A percentile compares a stretch with the other conserved stretches of the same genome.
Conservation (phyloP, 1,140 invertebrate species). For the Hylaeus anthracinus region DNA sequence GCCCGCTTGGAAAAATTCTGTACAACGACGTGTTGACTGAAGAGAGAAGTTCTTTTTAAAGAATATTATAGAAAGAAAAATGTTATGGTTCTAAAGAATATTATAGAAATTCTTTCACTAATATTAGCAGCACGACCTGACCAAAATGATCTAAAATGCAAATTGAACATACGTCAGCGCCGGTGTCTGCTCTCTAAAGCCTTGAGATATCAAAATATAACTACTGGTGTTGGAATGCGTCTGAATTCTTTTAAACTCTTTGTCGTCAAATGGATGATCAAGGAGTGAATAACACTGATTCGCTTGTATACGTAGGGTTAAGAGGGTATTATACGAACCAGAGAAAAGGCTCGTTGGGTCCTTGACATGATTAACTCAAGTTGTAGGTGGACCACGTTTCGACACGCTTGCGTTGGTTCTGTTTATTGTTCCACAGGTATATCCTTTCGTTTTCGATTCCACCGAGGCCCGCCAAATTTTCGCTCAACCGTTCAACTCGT, state of each 20-base stretch:
- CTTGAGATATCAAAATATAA: constrained; percentile 3
- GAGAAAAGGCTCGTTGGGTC: constrained; percentile 48
- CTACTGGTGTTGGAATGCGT: constrained; percentile 18
- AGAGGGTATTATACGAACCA: constrained; percentile 47
- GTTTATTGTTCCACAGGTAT: constrained; percentile 14
- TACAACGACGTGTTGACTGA: too few species aligned
- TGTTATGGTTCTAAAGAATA: too few species aligned
- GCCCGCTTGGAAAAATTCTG: too few species aligned
- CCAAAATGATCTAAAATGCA: not conserved
- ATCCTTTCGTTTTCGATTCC: constrained; percentile 40
- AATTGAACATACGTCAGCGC: not conserved
- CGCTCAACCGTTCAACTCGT: not conserved
- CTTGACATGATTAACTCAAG: constrained; percentile 65
- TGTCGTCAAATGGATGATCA: constrained; percentile 33
- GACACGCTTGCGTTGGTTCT: constrained; percentile 46
- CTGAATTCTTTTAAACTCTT: constrained; percentile 15
- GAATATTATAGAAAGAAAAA: too few species aligned
- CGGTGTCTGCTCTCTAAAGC: not conserved
- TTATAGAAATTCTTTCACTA: too few species aligned
- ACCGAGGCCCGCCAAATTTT: not conserved
- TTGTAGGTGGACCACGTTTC: constrained; percentile 66
- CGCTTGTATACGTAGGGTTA: constrained; percentile 46
- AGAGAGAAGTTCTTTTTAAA: too few species aligned
- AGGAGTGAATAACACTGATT: constrained; percentile 35
- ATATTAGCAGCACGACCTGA: too few species aligned